phyloP scores from a whole-genome alignment of 2,888 invertebrate genomes.

The Synergus laeviventris region DNA sequence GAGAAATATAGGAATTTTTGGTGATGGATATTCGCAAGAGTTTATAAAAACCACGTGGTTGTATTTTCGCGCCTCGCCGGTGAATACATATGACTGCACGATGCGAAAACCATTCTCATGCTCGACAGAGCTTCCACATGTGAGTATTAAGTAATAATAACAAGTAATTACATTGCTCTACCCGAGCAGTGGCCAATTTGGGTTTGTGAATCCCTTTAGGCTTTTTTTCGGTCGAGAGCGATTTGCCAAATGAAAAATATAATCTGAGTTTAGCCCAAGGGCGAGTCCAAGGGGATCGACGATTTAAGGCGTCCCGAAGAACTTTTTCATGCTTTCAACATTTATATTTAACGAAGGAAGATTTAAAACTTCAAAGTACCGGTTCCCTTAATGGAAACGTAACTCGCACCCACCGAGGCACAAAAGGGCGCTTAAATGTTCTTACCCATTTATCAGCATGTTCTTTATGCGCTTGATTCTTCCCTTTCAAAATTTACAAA shows the following conservation, averaged over 20 bases:
- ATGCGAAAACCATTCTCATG: conserved; percentile 31
- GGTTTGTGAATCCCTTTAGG: not conserved
- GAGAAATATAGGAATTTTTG: not conserved
- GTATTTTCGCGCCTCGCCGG: conserved; percentile 11
- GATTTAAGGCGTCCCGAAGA: not conserved
- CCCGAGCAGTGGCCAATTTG: conserved; percentile 6
- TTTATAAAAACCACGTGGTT: conserved; percentile 34
- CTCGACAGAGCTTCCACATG: conserved; percentile 17
- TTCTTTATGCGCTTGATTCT: not conserved
- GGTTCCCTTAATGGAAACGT: conserved; percentile 39
- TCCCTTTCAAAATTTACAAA: not conserved
- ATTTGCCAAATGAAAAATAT: conserved; percentile 33
- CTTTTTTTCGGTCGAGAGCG: conserved; percentile 17
- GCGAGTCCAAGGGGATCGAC: not conserved
- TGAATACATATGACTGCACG: conserved; percentile 13
- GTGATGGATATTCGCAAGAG: conserved; percentile 1
- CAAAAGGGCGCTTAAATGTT: conserved; percentile 11
- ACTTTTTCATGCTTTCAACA: conserved; percentile 19
- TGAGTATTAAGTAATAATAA: conserved; percentile 6
- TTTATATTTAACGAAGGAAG: conserved; percentile 17
- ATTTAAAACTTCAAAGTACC: conserved; percentile 35
- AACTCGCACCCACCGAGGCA: conserved; percentile 10
- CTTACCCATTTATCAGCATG: not conserved
- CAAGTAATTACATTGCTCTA: conserved; percentile 4
- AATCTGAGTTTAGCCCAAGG: conserved; percentile 33